Conservation (phyloP, 2,113 vertebrate genomes). For the Trematomus loennbergii region DNA sequence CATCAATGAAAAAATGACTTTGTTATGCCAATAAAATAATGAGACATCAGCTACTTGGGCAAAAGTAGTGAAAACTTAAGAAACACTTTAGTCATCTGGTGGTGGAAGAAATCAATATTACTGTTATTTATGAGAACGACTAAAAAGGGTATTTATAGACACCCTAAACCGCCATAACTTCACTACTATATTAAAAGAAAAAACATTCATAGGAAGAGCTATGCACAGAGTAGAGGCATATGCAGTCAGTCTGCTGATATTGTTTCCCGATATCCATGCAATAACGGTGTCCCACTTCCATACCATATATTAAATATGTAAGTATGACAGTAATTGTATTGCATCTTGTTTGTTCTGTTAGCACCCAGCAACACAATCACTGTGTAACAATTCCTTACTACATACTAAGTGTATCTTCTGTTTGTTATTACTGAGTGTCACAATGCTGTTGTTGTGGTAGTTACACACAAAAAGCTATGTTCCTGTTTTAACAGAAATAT, state of each 20-base stretch:
- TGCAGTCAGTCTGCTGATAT: too few species aligned
- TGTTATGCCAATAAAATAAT: conserved; percentile 19
- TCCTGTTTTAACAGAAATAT: neutral
- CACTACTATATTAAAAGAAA: conserved; percentile 11
- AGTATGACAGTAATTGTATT: neutral
- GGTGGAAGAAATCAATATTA: neutral
- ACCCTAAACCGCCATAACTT: neutral
- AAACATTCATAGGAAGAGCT: conserved; percentile 5
- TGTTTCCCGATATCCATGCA: too few species aligned
- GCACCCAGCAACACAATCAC: neutral
- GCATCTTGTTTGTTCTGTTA: neutral
- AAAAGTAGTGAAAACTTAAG: conserved; percentile 21
- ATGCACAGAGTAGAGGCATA: neutral
- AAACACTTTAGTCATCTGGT: neutral
- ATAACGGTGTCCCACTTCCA: conserved; percentile 15
- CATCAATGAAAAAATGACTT: conserved; percentile 25
- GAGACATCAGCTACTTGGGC: conserved; percentile 3
- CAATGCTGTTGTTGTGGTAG: neutral
- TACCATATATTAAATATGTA: neutral
- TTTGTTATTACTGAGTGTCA: neutral
- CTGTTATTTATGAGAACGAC: neutral
- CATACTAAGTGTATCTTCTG: neutral
- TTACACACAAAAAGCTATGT: neutral
- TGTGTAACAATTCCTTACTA: neutral
- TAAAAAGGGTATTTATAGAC: neutral